Conservation (phyloP, 1,140 invertebrate species). For the Heliothis subflexa region DNA sequence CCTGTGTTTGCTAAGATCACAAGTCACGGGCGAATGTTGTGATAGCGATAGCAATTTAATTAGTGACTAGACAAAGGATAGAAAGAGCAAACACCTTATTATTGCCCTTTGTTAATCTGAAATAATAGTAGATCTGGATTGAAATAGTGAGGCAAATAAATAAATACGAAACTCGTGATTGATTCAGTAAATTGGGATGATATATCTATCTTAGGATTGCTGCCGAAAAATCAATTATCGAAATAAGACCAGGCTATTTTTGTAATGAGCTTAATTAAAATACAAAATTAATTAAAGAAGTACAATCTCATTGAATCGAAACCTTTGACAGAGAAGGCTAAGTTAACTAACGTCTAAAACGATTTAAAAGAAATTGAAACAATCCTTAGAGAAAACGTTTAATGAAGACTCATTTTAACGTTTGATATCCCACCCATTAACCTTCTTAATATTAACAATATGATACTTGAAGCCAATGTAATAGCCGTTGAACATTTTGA, state of each 20-base stretch:
- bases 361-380: no score
- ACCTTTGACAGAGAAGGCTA: not conserved
- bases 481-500: not conserved
- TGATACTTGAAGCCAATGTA: not conserved
- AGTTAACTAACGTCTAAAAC: no score
- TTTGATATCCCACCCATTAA: no score
- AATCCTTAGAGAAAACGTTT: no score
- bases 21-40: constrained; percentile 16
- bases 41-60: constrained; percentile 13
- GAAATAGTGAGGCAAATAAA: constrained; percentile 5
- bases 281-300: no score
- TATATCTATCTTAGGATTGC: not conserved
- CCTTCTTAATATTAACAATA: not conserved
- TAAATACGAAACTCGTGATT: constrained; percentile 2
- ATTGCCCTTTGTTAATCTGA: constrained; percentile 6
- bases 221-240: no score
- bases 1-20: not conserved
- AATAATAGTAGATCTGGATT: constrained; percentile 4
- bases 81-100: constrained; percentile 11
- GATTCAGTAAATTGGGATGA: not conserved
- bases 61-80: constrained; percentile 3
- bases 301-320: not conserved
- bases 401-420: no score
- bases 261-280: no score
- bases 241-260: no score